Conservation (phyloP, 2,888 invertebrate species). For the Ochropacha duplaris region DNA sequence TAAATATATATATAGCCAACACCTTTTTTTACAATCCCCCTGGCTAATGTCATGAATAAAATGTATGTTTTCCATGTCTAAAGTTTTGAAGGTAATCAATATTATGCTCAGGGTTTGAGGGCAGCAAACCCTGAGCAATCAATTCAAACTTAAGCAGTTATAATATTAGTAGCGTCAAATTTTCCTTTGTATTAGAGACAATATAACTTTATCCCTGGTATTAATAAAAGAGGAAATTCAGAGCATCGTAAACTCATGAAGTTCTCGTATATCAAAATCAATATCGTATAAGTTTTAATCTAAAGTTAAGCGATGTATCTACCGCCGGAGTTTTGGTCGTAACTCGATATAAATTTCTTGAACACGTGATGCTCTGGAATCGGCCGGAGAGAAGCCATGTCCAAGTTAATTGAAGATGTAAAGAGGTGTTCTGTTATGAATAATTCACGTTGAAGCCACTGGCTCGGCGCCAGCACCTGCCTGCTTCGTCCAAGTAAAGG, state of each 20-base stretch:
- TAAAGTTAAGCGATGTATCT: background rate
- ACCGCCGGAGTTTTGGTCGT: background rate
- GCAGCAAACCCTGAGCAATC: too few relatives aligned
- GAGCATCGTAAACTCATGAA: background rate
- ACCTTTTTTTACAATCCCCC: too few relatives aligned
- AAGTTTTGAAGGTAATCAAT: too few relatives aligned
- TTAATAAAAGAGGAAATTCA: background rate
- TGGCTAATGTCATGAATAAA: too few relatives aligned
- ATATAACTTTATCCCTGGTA: background rate
- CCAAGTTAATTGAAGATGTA: slow-evolving; percentile 44
- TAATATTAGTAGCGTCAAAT: background rate
- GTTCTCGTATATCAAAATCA: background rate
- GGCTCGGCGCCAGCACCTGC: slow-evolving; percentile 17
- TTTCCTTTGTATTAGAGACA: background rate
- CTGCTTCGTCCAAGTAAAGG: background rate
- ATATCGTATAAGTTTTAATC: background rate
- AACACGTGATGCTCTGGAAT: slow-evolving; percentile 10
- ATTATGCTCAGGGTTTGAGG: too few relatives aligned
- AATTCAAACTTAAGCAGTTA: too few relatives aligned
- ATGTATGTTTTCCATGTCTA: too few relatives aligned
- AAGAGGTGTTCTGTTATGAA: slow-evolving; percentile 40
- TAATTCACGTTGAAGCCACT: slow-evolving; percentile 35
- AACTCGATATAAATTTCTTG: slow-evolving; percentile 2
- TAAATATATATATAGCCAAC: too few relatives aligned
- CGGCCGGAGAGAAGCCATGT: slow-evolving; percentile 7